A percentile compares a stretch with the other conserved stretches of the same genome.
Conservation (phyloP, 2,797 vertebrate species). For the Oryzias sinensis region DNA sequence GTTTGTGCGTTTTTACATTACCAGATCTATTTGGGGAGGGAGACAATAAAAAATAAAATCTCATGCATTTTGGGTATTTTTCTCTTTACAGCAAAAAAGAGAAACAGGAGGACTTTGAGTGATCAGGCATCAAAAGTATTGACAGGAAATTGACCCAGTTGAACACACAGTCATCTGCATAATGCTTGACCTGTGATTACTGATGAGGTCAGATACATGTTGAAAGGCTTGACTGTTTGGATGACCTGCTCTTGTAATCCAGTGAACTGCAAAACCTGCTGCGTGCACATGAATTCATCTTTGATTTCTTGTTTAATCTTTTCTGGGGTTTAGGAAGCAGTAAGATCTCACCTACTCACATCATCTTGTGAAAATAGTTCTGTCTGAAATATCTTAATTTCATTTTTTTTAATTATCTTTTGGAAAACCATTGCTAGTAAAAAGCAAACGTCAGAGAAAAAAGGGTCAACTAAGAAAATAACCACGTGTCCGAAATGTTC, state of each 20-base stretch:
- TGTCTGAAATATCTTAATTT: not conserved
- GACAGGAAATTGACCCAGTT: constrained; percentile 57
- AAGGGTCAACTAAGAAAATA: too few relatives aligned
- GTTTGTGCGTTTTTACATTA: constrained; percentile 52
- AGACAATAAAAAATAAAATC: too few relatives aligned
- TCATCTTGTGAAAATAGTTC: not conserved
- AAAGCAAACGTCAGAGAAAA: too few relatives aligned
- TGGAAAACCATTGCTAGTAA: too few relatives aligned
- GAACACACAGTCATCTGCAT: constrained; percentile 67
- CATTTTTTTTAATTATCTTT: not conserved
- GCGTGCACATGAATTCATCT: constrained; percentile 24
- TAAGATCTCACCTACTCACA: constrained; percentile 4
- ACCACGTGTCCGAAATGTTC: too few relatives aligned
- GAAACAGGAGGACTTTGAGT: constrained; percentile 35
- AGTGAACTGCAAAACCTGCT: constrained; percentile 37
- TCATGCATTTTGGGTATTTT: not conserved
- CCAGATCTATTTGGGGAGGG: constrained; percentile 18
- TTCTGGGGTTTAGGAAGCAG: constrained; percentile 6
- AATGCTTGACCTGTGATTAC: constrained; percentile 73
- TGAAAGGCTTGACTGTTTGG: constrained; percentile 45
- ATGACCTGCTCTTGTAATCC: constrained; percentile 42
- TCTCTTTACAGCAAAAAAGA: not conserved
- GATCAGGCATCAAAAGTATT: constrained; percentile 58
- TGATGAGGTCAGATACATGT: constrained; percentile 66
- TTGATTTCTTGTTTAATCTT: constrained; percentile 28